Conservation (phyloP, 2,888 invertebrate genomes). For the Tricholauxania praeusta region DNA sequence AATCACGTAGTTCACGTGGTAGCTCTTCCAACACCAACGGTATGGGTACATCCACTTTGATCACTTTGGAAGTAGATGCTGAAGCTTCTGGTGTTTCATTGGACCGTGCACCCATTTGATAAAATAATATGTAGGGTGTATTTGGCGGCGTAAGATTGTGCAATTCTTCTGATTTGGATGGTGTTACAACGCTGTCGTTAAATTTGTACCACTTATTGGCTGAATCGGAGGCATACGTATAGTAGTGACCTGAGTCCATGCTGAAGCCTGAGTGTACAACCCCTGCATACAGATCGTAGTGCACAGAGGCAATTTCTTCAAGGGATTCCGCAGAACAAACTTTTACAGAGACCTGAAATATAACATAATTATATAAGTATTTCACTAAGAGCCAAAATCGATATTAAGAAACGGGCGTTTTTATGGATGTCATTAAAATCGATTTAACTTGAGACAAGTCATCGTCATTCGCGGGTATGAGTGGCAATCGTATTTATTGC, state of each 20-base stretch:
- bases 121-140: constrained; percentile 88
- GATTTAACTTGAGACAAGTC: no score
- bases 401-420: no score
- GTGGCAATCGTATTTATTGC: neutral
- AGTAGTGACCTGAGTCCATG: constrained; percentile 90
- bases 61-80: constrained; percentile 54
- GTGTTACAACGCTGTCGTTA: constrained; percentile 81
- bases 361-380: neutral
- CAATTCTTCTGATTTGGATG: constrained; percentile 73
- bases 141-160: constrained; percentile 76
- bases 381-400: no score
- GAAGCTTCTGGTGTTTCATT: constrained; percentile 51
- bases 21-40: constrained; percentile 62
- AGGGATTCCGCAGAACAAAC: constrained; percentile 62
- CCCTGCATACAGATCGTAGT: constrained; percentile 83
- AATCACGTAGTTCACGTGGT: constrained; percentile 62
- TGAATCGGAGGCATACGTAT: constrained; percentile 80
- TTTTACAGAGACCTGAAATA: constrained; percentile 65
- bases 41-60: constrained; percentile 57
- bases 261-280: constrained; percentile 87
- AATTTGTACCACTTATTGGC: constrained; percentile 79
- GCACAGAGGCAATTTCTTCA: constrained; percentile 66
- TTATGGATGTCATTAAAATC: no score
- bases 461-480: no score
- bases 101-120: constrained; percentile 70